Base-by-base conservation (phyloP, 2,797 vertebrate species). In the Vespertilio murinus region DNA sequence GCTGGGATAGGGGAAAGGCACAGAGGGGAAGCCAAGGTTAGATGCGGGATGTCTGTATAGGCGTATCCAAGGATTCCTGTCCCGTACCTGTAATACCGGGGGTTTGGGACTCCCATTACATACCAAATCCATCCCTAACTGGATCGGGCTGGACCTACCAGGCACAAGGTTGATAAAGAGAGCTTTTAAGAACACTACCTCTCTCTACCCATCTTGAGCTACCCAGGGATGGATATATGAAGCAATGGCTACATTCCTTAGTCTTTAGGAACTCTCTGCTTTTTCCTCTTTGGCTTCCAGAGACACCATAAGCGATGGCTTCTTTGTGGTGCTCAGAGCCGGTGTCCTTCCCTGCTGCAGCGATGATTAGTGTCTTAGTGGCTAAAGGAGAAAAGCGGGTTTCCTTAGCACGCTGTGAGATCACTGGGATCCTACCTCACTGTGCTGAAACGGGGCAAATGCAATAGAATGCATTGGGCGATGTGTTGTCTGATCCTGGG, bases 351-450 rank as follows among this genome's bases (percentile, higher is more conserved):
- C 87, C 96, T 93, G 88, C 93, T 91, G 71, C n/a, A 0, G 69
- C 96, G 94, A 90, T 75, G 69, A 88, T 73, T 47, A 96, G 93
- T 95, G 94, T 93, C 54, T 87, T 86, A 93, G 82, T 93, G 94
- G 89, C 94, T 75, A 70, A 84, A 90, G 23, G 81, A 96, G 86
- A 92, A 47, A 35, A 25, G 90, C 65, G 6, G 83, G 65, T 80
- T 91, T 96, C 89, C 79, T 97, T 84, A 86, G 75, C 40, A 87
- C 94, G 94, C 91, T 78, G 96, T 30, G 81, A 97, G 98, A 98
- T 98, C 98, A 98, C 97, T 97, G 97, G 98, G 98, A 97, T 98
- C 98, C 98, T 98, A 98, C 99, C 98, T 99, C 98, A 97, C 73
- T 93, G 93, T 97, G 97, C 98, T 94, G 97, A 97, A 97, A 97